These are phyloP conservation scores for Flexamia atlantica DNA, from an alignment of 2,888 invertebrate species.

Conservation along the genomic window DNA sequence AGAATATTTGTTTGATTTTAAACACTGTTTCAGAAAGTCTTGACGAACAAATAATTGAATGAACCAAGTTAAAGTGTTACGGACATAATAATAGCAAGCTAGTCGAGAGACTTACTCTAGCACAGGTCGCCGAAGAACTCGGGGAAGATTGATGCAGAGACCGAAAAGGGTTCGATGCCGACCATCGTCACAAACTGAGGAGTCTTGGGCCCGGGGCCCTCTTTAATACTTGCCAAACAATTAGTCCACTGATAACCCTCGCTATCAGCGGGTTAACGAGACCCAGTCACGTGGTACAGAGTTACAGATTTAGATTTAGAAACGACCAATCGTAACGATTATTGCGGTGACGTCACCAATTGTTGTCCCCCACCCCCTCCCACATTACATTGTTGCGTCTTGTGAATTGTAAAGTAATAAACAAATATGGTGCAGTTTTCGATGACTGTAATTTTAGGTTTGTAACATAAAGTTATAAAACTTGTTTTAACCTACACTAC, in stretches of 20 bases:
- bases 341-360: constrained; percentile 28
- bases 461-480: too few relatives aligned
- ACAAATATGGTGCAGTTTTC: too few relatives aligned
- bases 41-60: too few relatives aligned
- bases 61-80: too few relatives aligned
- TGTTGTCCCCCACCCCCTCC: background rate
- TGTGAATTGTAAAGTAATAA: too few relatives aligned
- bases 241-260: constrained; percentile 29
- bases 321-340: constrained; percentile 24
- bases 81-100: too few relatives aligned
- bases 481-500: too few relatives aligned
- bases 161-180: background rate
- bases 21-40: too few relatives aligned
- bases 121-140: background rate
- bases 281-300: background rate
- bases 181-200: background rate
- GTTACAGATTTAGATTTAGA: constrained; percentile 28
- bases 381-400: background rate
- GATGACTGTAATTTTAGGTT: too few relatives aligned
- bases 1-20: too few relatives aligned
- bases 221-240: constrained; percentile 40
- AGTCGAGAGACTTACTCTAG: background rate
- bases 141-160: background rate
- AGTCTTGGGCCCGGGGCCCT: background rate
- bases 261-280: constrained; percentile 39